Evolutionary conservation across 2,888 invertebrate species (phyloP), one percentile per base, ranked within the genome.

Genomic region (Drosophila basisetae): DNA sequence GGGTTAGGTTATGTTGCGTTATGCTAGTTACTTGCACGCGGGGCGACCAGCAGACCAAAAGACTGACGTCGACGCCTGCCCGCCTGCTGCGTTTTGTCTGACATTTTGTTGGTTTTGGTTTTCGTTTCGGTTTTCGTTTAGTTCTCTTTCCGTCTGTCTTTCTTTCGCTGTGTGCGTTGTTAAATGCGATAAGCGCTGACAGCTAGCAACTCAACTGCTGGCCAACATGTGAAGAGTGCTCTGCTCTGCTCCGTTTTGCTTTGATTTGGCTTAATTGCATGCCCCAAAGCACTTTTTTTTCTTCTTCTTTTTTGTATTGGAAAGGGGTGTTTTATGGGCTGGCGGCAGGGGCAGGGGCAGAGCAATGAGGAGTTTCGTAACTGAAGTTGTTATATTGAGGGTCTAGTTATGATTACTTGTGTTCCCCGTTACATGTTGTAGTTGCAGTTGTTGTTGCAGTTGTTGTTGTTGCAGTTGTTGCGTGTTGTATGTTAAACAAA

Each of bases 171-270:
- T 67, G 56, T 65, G 67, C 76, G 76, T 82, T 83, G 73, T 80
- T 69, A 78, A 74, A 74, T 86, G 82, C 80, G 89, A 84, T 84
- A 79, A 79, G 79, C 80, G 49, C 52, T 68, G 52, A 58, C 52
- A 74, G 58, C 79, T 52, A 83, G 81, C 35, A 39, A 10, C 35
- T 30, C 58, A 33, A 56, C 55, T 47, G 47, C 47, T 28, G 47
- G 47, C 31, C 31, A 76, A 50, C 60, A 53, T 65, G 49, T 39
- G 52, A 52, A 68, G 79, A 47, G 64, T 56, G 82, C 65, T 84
- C 82, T 63, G 68, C 39, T 78, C 75, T 65, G 68, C 39, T 75
- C 87, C 84, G 84, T 63, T 84, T 82, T 65, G 69, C 39, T 73
- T 83, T 87, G 84, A 87, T 83, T 83, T 82, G 71, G 83, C 70